Evolutionary conservation across 2,113 vertebrate genomes (phyloP), one percentile per base, ranked within the genome.

Genomic region (Elephantulus edwardii): DNA sequence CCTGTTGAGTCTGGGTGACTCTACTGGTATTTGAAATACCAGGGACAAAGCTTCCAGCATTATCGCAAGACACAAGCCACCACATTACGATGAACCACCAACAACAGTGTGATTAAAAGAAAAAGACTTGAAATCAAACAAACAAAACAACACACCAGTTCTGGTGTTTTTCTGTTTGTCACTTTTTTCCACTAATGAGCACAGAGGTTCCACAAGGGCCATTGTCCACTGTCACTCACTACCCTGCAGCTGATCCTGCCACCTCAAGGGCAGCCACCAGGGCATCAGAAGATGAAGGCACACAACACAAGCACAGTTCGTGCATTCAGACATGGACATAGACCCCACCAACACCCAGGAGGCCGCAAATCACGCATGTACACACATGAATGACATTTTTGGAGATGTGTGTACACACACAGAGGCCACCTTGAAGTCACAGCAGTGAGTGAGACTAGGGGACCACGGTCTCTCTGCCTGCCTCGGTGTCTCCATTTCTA

Each of bases 321-420:
- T 76, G n/a, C 28, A 11, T 58, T 10, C 66, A 74, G 52, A 88
- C 52, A 58, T 44, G 50, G 64, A 50, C 7, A 0, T 11, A 11
- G n/a, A 28, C 42, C 42, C 28, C 70, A 30, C 28, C 70, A 24
- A 17, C 42, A 24, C 19, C 42, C 13, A 1, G 33, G 71, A 66
- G 54, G 11, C 6, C 11, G 1, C 11, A 12, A 56, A 8, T 17
- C 58, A 30, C 30, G 1, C 11, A 13, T 24, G 71, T 71, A 42
- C 5, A 54, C 14, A 35, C 1, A 0, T 0, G 58, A 78, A 58
- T 1, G 30, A 44, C 19, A 35, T 0, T 1, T 35, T 33, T 48
- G 13, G 28, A 19, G 71, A 74, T 13, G 19, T 44, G 8, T 20
- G 8, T 16, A 42, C 1, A 5, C 0, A 3, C 6, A 0, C 58